A percentile compares a stretch with the other conserved stretches of the same genome.
phyloP scores from a whole-genome alignment of 2,113 vertebrate genomes.

The Pogonocichla stellata region DNA sequence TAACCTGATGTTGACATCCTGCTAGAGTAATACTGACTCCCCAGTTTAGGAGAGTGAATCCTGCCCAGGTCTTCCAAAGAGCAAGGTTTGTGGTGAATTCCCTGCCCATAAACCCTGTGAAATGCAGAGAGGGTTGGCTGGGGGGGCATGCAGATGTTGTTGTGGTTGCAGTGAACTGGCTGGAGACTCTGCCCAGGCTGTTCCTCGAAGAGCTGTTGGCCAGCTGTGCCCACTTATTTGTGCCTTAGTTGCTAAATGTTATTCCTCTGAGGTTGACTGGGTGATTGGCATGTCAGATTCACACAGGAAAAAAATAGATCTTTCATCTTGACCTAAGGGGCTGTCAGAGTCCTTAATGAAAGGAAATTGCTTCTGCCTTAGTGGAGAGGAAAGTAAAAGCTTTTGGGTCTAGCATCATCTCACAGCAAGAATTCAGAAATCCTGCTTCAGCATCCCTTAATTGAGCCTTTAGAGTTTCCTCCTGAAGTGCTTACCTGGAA shows the following conservation, averaged over 20 bases:
- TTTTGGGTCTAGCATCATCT: conserved; percentile 20
- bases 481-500: conserved; percentile 22
- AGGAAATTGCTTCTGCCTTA: conserved; percentile 39
- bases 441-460: conserved; percentile 11
- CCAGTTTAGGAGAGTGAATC: background rate
- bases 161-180: background rate
- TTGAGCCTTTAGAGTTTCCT: conserved; percentile 3
- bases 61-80: background rate
- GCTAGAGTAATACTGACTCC: background rate
- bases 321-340: conserved; percentile 38
- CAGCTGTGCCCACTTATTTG: background rate
- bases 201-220: background rate
- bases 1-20: background rate
- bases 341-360: conserved; percentile 15
- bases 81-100: background rate
- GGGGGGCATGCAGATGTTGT: background rate
- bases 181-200: background rate
- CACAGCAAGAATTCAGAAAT: conserved; percentile 15
- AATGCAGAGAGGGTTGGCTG: background rate
- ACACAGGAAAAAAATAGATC: background rate
- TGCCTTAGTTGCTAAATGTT: background rate
- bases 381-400: conserved; percentile 23
- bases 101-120: background rate
- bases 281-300: background rate
- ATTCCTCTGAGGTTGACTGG: background rate